Percentiles rank a stretch among this genome's conserved stretches.
These are phyloP conservation scores for Enteromius argenteus DNA, from an alignment of 2,797 vertebrate genomes.

Conservation along the genomic window DNA sequence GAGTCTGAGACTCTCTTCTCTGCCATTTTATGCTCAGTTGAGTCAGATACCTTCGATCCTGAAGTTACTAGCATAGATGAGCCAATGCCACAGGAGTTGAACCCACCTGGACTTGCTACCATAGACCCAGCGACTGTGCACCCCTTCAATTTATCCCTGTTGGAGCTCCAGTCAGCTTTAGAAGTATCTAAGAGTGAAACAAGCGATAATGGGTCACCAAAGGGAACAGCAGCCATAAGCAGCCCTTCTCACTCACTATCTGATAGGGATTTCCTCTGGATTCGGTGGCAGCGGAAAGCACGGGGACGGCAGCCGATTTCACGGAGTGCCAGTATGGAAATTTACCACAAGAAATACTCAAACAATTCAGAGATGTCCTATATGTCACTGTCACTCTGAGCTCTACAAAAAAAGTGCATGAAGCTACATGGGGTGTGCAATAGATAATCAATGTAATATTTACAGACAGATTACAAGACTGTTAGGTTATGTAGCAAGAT, in stretches of 20 bases:
- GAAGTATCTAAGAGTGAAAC: slow-evolving; percentile 60
- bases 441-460: slow-evolving; percentile 33
- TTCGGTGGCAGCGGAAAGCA: slow-evolving; percentile 76
- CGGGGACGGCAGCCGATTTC: slow-evolving; percentile 66
- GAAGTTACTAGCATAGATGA: slow-evolving; percentile 51
- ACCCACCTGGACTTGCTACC: slow-evolving; percentile 59
- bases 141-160: slow-evolving; percentile 60
- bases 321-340: slow-evolving; percentile 81
- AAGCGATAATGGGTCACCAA: slow-evolving; percentile 63
- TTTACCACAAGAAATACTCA: slow-evolving; percentile 81
- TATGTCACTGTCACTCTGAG: slow-evolving; percentile 81
- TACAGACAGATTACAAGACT: slow-evolving; percentile 21
- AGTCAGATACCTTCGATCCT: slow-evolving; percentile 56
- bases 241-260: slow-evolving; percentile 60
- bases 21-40: slow-evolving; percentile 59
- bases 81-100: slow-evolving; percentile 55
- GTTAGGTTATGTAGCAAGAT: slow-evolving; percentile 53
- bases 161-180: slow-evolving; percentile 64
- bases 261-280: slow-evolving; percentile 78
- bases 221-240: slow-evolving; percentile 61
- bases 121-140: slow-evolving; percentile 61
- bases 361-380: slow-evolving; percentile 86
- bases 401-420: slow-evolving; percentile 51
- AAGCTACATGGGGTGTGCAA: slow-evolving; percentile 51
- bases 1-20: slow-evolving; percentile 57